Conservation (phyloP, 2,888 invertebrate genomes). For the Tortricodes alternella region DNA sequence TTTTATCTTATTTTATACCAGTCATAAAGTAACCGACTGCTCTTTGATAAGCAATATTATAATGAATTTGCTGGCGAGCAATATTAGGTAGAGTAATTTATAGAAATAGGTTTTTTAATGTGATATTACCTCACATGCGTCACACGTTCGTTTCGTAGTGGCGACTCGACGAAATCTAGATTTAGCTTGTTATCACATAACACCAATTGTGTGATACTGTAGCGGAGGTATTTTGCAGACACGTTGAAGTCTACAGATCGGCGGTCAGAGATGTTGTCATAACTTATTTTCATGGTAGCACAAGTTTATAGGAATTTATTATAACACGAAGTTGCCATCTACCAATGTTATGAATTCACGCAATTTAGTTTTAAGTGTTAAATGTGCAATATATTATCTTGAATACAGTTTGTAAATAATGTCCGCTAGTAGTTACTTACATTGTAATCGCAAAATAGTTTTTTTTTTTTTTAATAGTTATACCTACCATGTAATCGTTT, state of each 20-base stretch:
- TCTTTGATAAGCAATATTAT: not conserved
- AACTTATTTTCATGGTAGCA: constrained; percentile 14
- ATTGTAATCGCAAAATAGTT: constrained; percentile 51
- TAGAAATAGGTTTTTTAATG: constrained; percentile 57
- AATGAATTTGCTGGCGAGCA: constrained; percentile 44
- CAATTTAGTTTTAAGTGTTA: constrained; percentile 76
- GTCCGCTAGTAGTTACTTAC: constrained; percentile 39
- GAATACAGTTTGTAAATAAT: constrained; percentile 67
- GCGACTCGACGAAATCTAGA: constrained; percentile 27
- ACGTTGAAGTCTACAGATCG: no score
- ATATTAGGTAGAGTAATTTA: constrained; percentile 64
- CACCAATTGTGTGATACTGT: no score
- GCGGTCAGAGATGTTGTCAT: no score
- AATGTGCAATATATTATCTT: constrained; percentile 72
- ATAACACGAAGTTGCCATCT: constrained; percentile 53
- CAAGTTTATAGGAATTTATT: constrained; percentile 36
- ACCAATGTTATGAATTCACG: constrained; percentile 62
- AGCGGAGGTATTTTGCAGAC: not conserved
- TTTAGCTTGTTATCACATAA: constrained; percentile 12
- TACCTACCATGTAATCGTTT: constrained; percentile 50
- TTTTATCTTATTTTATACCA: constrained; percentile 6
- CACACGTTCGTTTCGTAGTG: constrained; percentile 39
- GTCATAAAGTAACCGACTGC: constrained; percentile 10
- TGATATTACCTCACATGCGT: constrained; percentile 65
- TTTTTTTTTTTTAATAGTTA: constrained; percentile 45